Evolutionary conservation across 92 coral and sea anemone species (phyloP).

Genomic region (Diadumene lineata): DNA sequence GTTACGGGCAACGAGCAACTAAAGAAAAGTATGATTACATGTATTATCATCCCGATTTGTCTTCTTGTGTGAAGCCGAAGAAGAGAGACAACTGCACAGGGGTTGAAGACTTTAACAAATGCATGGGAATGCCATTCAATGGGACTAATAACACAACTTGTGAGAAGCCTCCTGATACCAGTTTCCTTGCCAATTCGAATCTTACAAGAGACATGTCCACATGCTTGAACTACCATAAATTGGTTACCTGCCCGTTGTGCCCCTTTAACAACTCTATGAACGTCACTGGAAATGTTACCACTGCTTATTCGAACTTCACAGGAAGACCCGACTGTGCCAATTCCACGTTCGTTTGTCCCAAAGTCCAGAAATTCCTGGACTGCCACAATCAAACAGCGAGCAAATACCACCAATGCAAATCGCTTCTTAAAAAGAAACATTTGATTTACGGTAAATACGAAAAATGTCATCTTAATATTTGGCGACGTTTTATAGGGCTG

Average conservation of each 20-base stretch:
- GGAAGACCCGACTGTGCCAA: slow-evolving; percentile 1
- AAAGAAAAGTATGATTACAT: slow-evolving; percentile 35
- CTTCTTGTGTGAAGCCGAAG: slow-evolving; percentile 62
- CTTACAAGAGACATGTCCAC: not conserved
- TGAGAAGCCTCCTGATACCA: slow-evolving; percentile 13
- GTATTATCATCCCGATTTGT: slow-evolving; percentile 58
- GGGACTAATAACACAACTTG: not conserved
- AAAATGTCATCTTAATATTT: slow-evolving; percentile 53
- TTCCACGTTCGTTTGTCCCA: slow-evolving; percentile 10
- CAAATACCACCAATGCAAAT: slow-evolving; percentile 18
- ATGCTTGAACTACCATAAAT: slow-evolving; percentile 15
- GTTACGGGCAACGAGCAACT: slow-evolving; percentile 51
- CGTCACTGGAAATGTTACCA: not conserved
- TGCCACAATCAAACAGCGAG: slow-evolving; percentile 14
- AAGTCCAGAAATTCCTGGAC: slow-evolving; percentile 4
- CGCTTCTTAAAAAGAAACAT: slow-evolving; percentile 7
- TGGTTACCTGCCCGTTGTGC: slow-evolving; percentile 16
- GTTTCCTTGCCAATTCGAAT: slow-evolving; percentile 18
- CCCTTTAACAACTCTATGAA: not conserved
- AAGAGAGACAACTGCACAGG: slow-evolving; percentile 58
- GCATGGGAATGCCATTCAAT: slow-evolving; percentile 29
- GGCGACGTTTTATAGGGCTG: slow-evolving; percentile 30
- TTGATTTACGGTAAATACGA: slow-evolving; percentile 53
- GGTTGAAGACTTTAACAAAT: slow-evolving; percentile 44
- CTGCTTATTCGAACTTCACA: not conserved